A percentile compares a stretch with the other conserved stretches of the same genome.
Evolutionary conservation across 2,113 vertebrate species (phyloP).

Genomic region (Mirounga angustirostris): DNA sequence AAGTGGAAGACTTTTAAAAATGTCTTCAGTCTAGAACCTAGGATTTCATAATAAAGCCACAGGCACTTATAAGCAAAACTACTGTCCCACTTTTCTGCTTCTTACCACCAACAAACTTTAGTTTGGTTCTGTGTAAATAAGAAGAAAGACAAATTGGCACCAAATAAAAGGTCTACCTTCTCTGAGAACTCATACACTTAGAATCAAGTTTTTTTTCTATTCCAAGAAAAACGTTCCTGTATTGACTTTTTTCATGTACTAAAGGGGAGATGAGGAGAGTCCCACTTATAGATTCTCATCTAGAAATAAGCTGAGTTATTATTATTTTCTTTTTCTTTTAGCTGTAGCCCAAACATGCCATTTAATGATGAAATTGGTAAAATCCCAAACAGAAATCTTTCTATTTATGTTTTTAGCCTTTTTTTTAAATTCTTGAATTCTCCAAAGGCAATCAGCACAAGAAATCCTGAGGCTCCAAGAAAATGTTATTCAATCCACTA

Average conservation of each 20-base stretch:
- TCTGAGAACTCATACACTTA: not conserved
- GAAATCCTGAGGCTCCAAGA: not conserved
- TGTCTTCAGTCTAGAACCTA: not conserved
- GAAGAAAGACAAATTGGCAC: not conserved
- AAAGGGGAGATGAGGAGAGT: slow-evolving; percentile 32
- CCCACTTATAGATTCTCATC: not conserved
- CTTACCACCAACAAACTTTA: not conserved
- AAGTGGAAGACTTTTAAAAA: slow-evolving; percentile 5
- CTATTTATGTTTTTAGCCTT: slow-evolving; percentile 11
- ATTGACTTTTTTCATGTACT: not conserved
- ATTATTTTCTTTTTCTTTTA: slow-evolving; percentile 26
- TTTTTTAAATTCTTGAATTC: not conserved
- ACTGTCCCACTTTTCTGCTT: not conserved
- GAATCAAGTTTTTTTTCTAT: not conserved
- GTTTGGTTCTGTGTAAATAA: slow-evolving; percentile 11
- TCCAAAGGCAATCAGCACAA: slow-evolving; percentile 22
- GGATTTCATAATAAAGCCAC: slow-evolving; percentile 19
- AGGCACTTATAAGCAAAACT: not conserved
- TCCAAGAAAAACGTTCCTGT: not conserved
- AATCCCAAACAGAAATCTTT: slow-evolving; percentile 49
- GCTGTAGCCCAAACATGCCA: not conserved
- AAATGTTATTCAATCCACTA: not conserved
- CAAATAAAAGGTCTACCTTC: not conserved
- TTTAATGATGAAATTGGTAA: slow-evolving; percentile 15
- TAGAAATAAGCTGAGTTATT: slow-evolving; percentile 1